A percentile compares a stretch with the other conserved stretches of the same genome.
phyloP scores from a whole-genome alignment of 2,888 invertebrate species.

The Drosophila pseudotakahashii region DNA sequence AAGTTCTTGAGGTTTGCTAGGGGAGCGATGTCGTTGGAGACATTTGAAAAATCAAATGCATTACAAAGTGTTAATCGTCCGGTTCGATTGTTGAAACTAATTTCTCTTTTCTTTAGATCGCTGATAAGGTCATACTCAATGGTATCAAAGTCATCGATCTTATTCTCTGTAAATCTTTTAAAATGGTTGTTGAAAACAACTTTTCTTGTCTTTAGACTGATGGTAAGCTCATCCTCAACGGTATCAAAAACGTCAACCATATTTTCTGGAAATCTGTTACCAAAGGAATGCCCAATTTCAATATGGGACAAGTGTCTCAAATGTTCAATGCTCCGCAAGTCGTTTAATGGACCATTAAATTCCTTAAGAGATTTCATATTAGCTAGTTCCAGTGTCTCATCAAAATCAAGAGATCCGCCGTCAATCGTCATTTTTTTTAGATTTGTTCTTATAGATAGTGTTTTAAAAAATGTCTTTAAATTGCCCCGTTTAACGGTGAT shows the following conservation, averaged over 20 bases:
- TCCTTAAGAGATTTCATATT: conserved; percentile 1
- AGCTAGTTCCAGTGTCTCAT: conserved; percentile 12
- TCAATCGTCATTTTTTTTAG: not conserved
- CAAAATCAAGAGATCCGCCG: not conserved
- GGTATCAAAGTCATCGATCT: too few relatives aligned
- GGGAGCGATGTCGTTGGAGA: not conserved
- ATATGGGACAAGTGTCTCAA: not conserved
- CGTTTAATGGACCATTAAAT: not conserved
- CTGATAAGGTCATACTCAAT: too few relatives aligned
- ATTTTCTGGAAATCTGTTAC: not conserved
- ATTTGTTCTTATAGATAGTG: not conserved
- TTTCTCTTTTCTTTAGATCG: not conserved
- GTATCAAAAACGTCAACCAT: not conserved
- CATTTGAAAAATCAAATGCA: not conserved
- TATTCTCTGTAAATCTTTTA: too few relatives aligned
- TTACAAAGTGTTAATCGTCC: not conserved
- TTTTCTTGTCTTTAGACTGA: not conserved
- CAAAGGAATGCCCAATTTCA: not conserved
- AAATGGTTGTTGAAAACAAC: not conserved
- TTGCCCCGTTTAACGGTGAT: not conserved
- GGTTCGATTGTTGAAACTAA: not conserved
- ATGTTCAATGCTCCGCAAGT: conserved; percentile 1
- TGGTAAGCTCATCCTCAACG: not conserved
- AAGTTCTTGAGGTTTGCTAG: not conserved
- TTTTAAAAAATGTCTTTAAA: not conserved